phyloP scores from a whole-genome alignment of 1,140 invertebrate genomes.

The Drosophila parabipectinata region DNA sequence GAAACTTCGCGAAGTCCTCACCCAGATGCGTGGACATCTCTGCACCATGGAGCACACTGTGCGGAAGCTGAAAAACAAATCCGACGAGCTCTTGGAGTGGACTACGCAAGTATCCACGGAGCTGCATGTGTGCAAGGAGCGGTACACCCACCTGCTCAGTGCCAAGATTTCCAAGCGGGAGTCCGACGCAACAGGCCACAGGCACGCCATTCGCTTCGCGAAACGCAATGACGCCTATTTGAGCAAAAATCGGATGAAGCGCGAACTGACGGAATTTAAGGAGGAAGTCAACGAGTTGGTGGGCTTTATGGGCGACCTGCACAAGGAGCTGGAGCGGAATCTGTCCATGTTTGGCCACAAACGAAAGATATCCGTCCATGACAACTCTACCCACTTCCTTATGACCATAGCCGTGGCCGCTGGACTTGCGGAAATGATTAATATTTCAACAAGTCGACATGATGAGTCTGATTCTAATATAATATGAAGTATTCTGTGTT shows the following conservation, averaged over 20 bases:
- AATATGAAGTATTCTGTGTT: too few relatives aligned
- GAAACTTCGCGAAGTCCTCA: neutral
- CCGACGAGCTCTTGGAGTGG: slow-evolving; percentile 6
- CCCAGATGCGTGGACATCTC: neutral
- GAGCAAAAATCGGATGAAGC: neutral
- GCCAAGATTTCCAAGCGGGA: slow-evolving; percentile 33
- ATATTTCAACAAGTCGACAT: neutral
- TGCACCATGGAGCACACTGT: slow-evolving; percentile 11
- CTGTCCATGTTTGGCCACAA: neutral
- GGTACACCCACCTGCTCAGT: slow-evolving; percentile 5
- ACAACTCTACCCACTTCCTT: neutral
- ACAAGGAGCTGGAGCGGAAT: neutral
- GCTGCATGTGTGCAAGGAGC: slow-evolving; percentile 27
- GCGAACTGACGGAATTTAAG: slow-evolving; percentile 32
- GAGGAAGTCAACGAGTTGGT: slow-evolving; percentile 28
- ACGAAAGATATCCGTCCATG: too few relatives aligned
- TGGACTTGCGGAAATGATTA: neutral
- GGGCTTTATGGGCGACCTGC: slow-evolving; percentile 16
- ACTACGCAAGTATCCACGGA: slow-evolving; percentile 13
- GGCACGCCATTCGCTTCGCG: neutral
- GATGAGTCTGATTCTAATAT: too few relatives aligned
- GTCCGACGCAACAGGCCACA: neutral
- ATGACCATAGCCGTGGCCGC: neutral
- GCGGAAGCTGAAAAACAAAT: neutral
- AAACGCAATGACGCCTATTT: neutral